Conservation (phyloP, 1,140 invertebrate species). For the Adelges cooleyi region DNA sequence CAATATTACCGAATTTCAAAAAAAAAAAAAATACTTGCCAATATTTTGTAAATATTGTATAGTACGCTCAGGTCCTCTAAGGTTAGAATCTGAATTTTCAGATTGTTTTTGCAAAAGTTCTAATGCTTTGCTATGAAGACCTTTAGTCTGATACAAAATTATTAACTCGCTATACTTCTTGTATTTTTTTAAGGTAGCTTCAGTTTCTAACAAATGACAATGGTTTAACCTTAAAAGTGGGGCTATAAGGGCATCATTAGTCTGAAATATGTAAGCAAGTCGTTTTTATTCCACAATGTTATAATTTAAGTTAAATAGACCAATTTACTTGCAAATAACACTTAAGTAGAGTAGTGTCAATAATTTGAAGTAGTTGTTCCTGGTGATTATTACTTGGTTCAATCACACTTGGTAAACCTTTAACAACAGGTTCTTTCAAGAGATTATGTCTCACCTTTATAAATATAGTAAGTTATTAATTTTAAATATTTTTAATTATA, state of each 20-base stretch:
- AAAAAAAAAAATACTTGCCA: conserved; percentile 42
- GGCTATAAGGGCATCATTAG: conserved; percentile 86
- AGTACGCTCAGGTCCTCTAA: conserved; percentile 69
- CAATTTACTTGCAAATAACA: conserved; percentile 76
- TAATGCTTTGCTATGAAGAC: conserved; percentile 71
- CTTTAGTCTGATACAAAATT: conserved; percentile 90
- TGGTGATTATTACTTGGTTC: conserved; percentile 14
- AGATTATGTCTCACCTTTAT: conserved; percentile 33
- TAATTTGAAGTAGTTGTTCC: conserved; percentile 72
- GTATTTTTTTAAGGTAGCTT: conserved; percentile 72
- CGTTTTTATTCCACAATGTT: neutral
- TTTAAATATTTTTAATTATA: neutral
- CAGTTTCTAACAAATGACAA: conserved; percentile 88
- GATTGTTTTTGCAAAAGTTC: conserved; percentile 75
- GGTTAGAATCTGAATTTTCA: conserved; percentile 57
- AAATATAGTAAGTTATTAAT: neutral
- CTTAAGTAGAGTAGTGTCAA: conserved; percentile 91
- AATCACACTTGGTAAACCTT: neutral
- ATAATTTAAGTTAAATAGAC: neutral
- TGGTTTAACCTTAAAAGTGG: conserved; percentile 85
- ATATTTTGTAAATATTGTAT: conserved; percentile 87
- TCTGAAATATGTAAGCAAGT: conserved; percentile 45
- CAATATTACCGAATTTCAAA: neutral
- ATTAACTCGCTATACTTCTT: conserved; percentile 88
- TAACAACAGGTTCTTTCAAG: conserved; percentile 34